A percentile compares a stretch with the other conserved stretches of the same genome.
Evolutionary conservation across 2,888 invertebrate species (phyloP).

Genomic region (Agriopis marginaria): DNA sequence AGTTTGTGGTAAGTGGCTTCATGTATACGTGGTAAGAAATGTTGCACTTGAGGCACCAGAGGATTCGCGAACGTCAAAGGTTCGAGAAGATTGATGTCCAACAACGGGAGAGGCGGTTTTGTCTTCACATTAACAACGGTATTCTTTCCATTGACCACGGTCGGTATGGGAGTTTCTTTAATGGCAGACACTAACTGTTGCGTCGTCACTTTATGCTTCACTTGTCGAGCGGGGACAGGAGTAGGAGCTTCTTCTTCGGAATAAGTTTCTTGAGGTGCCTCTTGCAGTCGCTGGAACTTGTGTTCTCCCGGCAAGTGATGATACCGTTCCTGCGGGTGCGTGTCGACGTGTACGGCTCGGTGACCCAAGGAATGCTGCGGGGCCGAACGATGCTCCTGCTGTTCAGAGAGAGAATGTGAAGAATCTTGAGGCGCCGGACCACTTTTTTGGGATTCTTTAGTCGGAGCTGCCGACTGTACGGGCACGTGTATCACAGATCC

Average conservation of each 20-base stretch:
- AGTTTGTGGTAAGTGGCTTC: constrained; percentile 70
- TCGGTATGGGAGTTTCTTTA: constrained; percentile 62
- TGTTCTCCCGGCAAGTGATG: constrained; percentile 50
- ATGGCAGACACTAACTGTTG: constrained; percentile 60
- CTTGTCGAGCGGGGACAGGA: constrained; percentile 32
- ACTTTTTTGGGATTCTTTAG: constrained; percentile 14
- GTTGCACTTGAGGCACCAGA: constrained; percentile 80
- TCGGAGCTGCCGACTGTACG: constrained; percentile 22
- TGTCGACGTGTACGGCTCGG: constrained; percentile 60
- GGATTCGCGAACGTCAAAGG: constrained; percentile 80
- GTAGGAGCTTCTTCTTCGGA: constrained; percentile 42
- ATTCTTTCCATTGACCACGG: constrained; percentile 71
- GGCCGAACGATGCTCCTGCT: constrained; percentile 40
- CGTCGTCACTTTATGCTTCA: constrained; percentile 50
- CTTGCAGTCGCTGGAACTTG: constrained; percentile 51
- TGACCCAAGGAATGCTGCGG: constrained; percentile 66
- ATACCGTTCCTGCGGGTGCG: constrained; percentile 54
- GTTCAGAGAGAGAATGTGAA: constrained; percentile 27
- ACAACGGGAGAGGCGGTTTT: constrained; percentile 69
- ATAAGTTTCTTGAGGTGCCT: constrained; percentile 29
- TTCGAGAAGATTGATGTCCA: constrained; percentile 76
- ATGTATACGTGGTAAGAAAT: constrained; percentile 75
- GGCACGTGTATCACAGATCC: constrained; percentile 36
- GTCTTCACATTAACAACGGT: constrained; percentile 70
- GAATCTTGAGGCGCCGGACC: constrained; percentile 18